phyloP scores from a whole-genome alignment of 1,140 invertebrate species.

The Pygmarrhopalites habei region DNA sequence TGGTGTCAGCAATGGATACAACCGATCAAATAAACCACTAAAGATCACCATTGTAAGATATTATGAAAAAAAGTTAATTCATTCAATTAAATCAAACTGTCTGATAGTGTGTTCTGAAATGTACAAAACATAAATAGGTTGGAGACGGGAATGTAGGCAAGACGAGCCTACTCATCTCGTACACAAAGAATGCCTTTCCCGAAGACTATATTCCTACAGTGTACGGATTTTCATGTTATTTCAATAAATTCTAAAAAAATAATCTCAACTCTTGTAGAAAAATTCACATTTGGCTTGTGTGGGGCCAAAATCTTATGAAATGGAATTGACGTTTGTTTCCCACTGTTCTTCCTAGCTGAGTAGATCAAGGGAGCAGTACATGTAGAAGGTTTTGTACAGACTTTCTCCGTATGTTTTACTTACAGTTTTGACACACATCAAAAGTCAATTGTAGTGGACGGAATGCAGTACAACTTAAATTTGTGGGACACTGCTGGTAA shows the following conservation, averaged over 20 bases:
- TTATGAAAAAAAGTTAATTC: no score
- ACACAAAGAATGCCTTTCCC: slow-evolving; percentile 77
- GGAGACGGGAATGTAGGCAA: slow-evolving; percentile 73
- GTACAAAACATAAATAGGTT: no score
- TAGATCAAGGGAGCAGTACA: background rate
- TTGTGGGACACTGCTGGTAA: slow-evolving; percentile 81
- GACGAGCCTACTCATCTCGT: slow-evolving; percentile 87
- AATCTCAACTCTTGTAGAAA: no score
- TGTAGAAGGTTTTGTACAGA: no score
- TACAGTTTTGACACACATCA: slow-evolving; percentile 76
- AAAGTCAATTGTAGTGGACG: slow-evolving; percentile 64
- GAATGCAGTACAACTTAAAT: slow-evolving; percentile 60
- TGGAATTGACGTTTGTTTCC: no score
- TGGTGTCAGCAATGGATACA: no score
- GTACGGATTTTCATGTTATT: slow-evolving; percentile 60
- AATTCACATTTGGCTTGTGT: background rate
- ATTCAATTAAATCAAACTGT: no score
- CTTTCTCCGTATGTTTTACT: no score
- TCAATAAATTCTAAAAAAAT: background rate
- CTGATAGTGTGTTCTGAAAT: no score
- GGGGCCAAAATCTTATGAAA: background rate
- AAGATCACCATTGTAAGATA: no score
- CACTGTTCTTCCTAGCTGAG: background rate
- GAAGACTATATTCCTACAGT: slow-evolving; percentile 82
- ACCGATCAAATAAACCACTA: no score